Percentiles rank a stretch among this genome's conserved stretches.
phyloP scores from a whole-genome alignment of 2,113 vertebrate species.

The Indri indri region DNA sequence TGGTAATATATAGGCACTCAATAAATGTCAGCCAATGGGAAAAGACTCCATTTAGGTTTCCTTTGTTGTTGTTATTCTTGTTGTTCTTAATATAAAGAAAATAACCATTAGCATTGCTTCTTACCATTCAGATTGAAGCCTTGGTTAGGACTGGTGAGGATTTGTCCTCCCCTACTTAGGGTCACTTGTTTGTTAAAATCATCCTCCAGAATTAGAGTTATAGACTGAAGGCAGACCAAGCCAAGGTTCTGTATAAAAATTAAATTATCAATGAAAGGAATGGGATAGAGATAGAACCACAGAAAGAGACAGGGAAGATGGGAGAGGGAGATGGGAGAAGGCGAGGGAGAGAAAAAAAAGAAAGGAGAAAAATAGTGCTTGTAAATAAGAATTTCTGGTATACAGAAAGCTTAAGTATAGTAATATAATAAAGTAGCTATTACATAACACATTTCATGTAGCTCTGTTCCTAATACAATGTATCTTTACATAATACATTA shows the following conservation, averaged over 20 bases:
- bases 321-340: background rate
- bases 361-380: background rate
- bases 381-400: background rate
- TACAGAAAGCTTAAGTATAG: background rate
- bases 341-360: background rate
- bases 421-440: background rate
- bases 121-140: slow-evolving; percentile 91
- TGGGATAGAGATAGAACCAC: background rate
- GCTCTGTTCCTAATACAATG: background rate
- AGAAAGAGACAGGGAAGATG: background rate
- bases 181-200: slow-evolving; percentile 94
- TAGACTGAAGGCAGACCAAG: slow-evolving; percentile 94
- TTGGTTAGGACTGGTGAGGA: slow-evolving; percentile 90
- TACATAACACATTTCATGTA: background rate
- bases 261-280: background rate
- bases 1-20: rapidly evolving
- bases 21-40: background rate
- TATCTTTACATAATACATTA: background rate
- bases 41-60: background rate
- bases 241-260: slow-evolving; percentile 87
- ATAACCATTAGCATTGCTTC: slow-evolving; percentile 20
- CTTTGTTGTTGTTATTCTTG: background rate
- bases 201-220: slow-evolving; percentile 95
- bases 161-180: slow-evolving; percentile 91
- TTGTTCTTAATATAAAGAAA: background rate